These are phyloP conservation scores for Rhinolophus sinicus DNA, from an alignment of 2,113 vertebrate genomes.

Conservation along the genomic window DNA sequence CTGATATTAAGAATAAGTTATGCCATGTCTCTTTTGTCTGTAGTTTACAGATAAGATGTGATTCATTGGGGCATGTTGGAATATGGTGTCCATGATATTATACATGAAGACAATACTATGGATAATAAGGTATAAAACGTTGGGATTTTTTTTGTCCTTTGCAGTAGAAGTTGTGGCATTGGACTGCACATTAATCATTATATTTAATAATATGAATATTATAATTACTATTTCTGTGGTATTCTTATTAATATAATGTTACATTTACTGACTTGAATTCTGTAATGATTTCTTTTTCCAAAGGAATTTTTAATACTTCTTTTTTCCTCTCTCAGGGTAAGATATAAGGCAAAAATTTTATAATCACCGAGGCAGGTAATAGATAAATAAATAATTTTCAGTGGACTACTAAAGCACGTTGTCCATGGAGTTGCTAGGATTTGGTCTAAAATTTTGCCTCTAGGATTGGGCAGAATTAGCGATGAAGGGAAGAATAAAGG, in stretches of 20 bases:
- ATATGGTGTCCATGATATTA: neutral
- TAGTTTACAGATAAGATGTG: neutral
- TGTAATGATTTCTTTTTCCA: neutral
- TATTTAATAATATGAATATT: neutral
- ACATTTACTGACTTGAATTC: neutral
- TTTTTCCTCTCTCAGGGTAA: neutral
- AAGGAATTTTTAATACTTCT: neutral
- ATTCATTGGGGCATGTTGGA: neutral
- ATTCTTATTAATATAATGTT: neutral
- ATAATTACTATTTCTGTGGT: neutral
- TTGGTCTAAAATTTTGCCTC: neutral
- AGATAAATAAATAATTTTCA: neutral
- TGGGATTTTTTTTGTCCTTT: neutral
- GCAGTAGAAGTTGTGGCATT: neutral
- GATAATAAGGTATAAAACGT: neutral
- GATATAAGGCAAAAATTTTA: neutral
- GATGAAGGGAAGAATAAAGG: neutral
- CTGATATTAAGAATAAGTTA: neutral
- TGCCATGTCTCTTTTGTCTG: neutral
- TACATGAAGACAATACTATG: neutral
- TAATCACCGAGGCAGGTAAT: neutral
- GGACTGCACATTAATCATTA: neutral
- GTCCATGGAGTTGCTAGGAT: neutral
- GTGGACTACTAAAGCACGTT: neutral
- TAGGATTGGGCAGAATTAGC: neutral